Base-by-base conservation (phyloP, 1,140 invertebrate genomes). In the Pseudoatta argentina region DNA sequence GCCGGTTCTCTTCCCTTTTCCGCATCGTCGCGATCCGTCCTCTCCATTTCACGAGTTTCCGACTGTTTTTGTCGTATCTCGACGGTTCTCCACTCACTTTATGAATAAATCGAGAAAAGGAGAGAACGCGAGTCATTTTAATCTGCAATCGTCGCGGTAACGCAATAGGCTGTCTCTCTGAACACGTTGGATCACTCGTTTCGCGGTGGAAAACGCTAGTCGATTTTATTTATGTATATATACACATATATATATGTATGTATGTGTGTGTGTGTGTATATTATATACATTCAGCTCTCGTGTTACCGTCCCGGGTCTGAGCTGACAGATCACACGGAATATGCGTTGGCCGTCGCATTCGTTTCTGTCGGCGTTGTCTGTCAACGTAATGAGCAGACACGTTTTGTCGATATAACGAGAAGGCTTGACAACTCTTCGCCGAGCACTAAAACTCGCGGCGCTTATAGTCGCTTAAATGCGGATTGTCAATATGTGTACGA, bases 31-130 rank as follows among this genome's bases (percentile, higher is more conserved):
- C 34, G 30, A 12, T 75, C 30, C 51, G 61, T 89, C 39, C 18
- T 73, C 64, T 51, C 48, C 21, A 48, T 67, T 44, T 59, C 55
- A 18, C 86, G 79, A 34, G 21, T 73, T 53, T 57, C 69, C 34
- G 57, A 24, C n/a, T 72, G 83, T 88, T 89, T 77, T 78, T 81
- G 44, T 73, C 59, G 67, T 57, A 59, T 69, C 61, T 87, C 88
- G 81, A 82, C 86, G 72, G 30, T 64, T 83, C 55, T 83, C 79
- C 67, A 51, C 27, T 55, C 55, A 64, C 82, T 91, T 91, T 91
- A 91, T 91, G 89, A 91, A 91, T 91, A 91, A 91, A 91, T 91
- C 87, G 89, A 61, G 67, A 27, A 59, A 64, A 44, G 18, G 24
- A 34, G 64, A 61, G 67, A 59, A 48, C 27, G 75, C 77, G 64